Evolutionary conservation across 1,140 invertebrate genomes (phyloP), one percentile per base, ranked within the genome.

Genomic region (Aphelenchoides avenae): DNA sequence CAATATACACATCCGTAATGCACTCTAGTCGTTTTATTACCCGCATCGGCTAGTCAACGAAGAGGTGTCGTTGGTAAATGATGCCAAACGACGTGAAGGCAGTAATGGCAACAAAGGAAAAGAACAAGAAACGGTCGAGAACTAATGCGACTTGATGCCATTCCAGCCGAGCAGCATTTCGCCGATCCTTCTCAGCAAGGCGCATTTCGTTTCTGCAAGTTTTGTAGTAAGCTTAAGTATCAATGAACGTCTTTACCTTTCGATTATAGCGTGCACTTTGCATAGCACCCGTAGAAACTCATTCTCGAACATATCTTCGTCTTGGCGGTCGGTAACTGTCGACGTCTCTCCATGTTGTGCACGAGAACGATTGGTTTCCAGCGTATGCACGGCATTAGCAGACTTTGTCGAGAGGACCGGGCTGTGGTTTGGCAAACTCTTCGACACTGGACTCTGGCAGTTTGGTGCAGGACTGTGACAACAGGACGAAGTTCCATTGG

Each of bases 141-240:
- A 87, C 84, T n/a, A 87, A 77, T 0, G 87, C 86, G 29, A 87
- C 82, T 72, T 87, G 85, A 71, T 87, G 86, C 86, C 86, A 88
- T 73, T 87, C 86, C 15, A 85, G 74, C 63, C 85, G 84, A 46
- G 84, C 82, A 43, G 82, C 77, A 59, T 87, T 85, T 34, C 83
- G 77, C 31, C 81, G 74, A 67, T 87, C 85, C 64, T 86, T 84
- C 58, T 87, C 85, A 4, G 81, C 79, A 0, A 86, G 70, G 20
- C 86, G 78, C 56, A 82, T 79, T 66, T 87, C 86, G 73, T 86
- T 75, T 39, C 72, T 68, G 33, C 47, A 64, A 54, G 9, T 9
- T 4, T 2, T 15, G 9, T 31, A 11, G 51, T n/a, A n/a, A n/a
- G n/a, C 20, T 54, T 20, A 3, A 54, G 1, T 18, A 40, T 2